phyloP scores from a whole-genome alignment of 2,113 vertebrate genomes.

The Polypterus bichir region DNA sequence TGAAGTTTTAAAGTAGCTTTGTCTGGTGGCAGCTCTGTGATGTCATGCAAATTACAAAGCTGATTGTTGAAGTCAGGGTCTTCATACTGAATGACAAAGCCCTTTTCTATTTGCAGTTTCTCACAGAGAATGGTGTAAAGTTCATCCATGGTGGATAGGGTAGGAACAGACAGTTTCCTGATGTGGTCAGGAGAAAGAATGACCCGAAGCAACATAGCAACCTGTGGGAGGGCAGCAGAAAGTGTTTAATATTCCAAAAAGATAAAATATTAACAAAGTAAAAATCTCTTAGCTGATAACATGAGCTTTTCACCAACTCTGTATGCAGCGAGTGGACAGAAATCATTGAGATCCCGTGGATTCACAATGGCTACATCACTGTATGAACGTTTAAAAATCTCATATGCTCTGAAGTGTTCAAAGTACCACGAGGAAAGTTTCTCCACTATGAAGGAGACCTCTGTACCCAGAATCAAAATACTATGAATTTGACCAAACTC shows the following conservation, averaged over 20 bases:
- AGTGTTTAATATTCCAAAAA: too few species aligned
- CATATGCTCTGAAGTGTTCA: too few species aligned
- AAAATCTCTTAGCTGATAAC: too few species aligned
- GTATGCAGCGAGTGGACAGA: too few species aligned
- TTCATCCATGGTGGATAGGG: slow-evolving; percentile 5
- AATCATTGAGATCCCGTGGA: not conserved
- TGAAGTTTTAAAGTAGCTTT: not conserved
- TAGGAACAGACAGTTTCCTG: slow-evolving; percentile 13
- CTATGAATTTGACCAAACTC: too few species aligned
- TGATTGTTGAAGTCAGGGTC: slow-evolving; percentile 15
- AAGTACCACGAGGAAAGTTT: slow-evolving; percentile 8
- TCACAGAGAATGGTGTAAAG: slow-evolving; percentile 7
- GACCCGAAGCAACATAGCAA: slow-evolving; percentile 14
- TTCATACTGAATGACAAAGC: slow-evolving; percentile 17
- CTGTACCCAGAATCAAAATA: too few species aligned
- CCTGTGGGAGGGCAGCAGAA: not conserved
- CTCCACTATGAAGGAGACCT: slow-evolving; percentile 9
- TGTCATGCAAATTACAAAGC: slow-evolving; percentile 12
- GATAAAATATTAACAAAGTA: too few species aligned
- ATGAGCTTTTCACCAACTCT: too few species aligned
- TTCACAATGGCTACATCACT: slow-evolving; percentile 12
- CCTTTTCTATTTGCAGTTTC: slow-evolving; percentile 7
- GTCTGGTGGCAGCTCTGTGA: slow-evolving; percentile 9
- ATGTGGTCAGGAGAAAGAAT: slow-evolving; percentile 14
- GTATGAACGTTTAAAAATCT: too few species aligned